Evolutionary conservation across 2,888 invertebrate genomes (phyloP).

Genomic region (Epicampocera succincta): DNA sequence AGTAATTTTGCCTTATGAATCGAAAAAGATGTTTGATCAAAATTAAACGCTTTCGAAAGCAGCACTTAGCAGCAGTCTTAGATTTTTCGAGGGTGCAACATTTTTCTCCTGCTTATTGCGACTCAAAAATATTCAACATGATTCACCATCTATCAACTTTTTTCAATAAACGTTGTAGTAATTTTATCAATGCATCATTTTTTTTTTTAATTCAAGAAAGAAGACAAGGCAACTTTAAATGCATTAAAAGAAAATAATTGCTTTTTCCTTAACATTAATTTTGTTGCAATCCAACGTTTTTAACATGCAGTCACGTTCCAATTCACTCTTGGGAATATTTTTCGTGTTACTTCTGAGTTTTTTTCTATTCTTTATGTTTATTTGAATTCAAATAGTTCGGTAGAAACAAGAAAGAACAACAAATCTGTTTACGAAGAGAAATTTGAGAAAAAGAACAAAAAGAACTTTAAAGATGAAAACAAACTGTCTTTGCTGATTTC

Average conservation of each 20-base stretch:
- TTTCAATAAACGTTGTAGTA: conserved; percentile 57
- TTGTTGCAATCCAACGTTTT: conserved; percentile 70
- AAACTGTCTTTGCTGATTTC: not conserved
- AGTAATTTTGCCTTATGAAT: not conserved
- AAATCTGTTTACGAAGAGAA: conserved; percentile 28
- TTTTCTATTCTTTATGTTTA: conserved; percentile 17
- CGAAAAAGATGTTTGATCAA: too few relatives aligned
- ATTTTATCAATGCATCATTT: conserved; percentile 43
- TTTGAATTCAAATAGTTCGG: conserved; percentile 31
- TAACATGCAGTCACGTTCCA: conserved; percentile 73
- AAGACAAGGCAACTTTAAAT: conserved; percentile 42
- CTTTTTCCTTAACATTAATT: conserved; percentile 59
- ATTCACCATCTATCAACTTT: conserved; percentile 36
- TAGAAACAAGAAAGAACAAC: conserved; percentile 9
- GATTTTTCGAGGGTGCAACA: too few relatives aligned
- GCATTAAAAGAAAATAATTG: conserved; percentile 8
- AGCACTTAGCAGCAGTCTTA: too few relatives aligned
- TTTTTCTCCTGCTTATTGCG: too few relatives aligned
- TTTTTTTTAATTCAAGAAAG: conserved; percentile 1
- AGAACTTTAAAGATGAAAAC: conserved; percentile 21
- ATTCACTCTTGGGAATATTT: conserved; percentile 71
- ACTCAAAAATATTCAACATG: conserved; percentile 29
- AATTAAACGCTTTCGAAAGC: too few relatives aligned
- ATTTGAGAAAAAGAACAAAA: conserved; percentile 3
- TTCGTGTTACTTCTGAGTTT: conserved; percentile 33